Conservation (phyloP, 1,140 invertebrate species). For the Acyrthosiphon pisum region DNA sequence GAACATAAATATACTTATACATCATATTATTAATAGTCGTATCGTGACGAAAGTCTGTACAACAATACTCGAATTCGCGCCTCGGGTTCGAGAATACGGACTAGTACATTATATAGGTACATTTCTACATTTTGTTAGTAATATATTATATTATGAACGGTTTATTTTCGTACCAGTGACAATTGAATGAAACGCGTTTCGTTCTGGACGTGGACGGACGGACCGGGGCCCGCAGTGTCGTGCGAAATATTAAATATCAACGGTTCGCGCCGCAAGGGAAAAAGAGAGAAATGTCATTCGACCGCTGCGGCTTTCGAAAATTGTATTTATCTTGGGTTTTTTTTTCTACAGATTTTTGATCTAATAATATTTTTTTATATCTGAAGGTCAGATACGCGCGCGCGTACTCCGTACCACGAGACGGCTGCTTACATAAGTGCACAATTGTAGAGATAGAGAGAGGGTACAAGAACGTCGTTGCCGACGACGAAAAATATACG, state of each 20-base stretch:
- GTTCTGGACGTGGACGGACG: not conserved
- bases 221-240: not conserved
- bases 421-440: not conserved
- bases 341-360: not conserved
- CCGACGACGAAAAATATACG: slow-evolving; percentile 15
- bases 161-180: not conserved
- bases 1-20: not conserved
- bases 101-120: not conserved
- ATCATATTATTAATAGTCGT: slow-evolving; percentile 2
- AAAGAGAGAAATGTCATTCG: not conserved
- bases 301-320: not conserved
- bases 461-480: not conserved
- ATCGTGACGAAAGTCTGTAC: not conserved
- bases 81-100: not conserved
- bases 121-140: not conserved
- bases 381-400: not conserved
- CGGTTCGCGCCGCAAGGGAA: not conserved
- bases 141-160: not conserved
- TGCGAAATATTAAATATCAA: not conserved
- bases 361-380: slow-evolving; percentile 13
- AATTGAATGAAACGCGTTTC: not conserved
- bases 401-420: not conserved
- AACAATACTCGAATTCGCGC: not conserved
- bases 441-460: not conserved
- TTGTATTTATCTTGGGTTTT: not conserved